Evolutionary conservation across 2,797 vertebrate genomes (phyloP).

Genomic region (Spheniscus humboldti): DNA sequence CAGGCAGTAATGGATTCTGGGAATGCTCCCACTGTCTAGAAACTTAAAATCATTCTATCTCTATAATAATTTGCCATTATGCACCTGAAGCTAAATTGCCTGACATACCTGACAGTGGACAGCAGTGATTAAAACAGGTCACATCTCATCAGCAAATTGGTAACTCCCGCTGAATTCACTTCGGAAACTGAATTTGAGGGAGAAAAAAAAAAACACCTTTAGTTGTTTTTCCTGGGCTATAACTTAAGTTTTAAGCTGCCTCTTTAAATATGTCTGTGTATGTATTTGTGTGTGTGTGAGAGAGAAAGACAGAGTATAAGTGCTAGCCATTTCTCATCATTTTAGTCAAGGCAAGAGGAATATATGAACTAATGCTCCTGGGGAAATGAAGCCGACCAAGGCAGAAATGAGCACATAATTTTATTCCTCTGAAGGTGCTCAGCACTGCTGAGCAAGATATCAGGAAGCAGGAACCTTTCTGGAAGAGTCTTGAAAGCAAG

Average conservation of each 20-base stretch:
- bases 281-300: not conserved
- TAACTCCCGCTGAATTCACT: conserved; percentile 48
- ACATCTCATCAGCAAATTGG: conserved; percentile 67
- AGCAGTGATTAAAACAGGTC: conserved; percentile 73
- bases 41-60: conserved; percentile 74
- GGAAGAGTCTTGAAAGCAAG: conserved; percentile 1
- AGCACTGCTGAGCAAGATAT: not conserved
- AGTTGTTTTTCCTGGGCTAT: conserved; percentile 23
- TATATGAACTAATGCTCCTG: conserved; percentile 18
- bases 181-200: conserved; percentile 50
- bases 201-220: not conserved
- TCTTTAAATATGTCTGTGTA: not conserved
- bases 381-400: not conserved
- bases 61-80: conserved; percentile 74
- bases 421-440: conserved; percentile 15
- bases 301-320: not conserved
- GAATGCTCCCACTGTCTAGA: conserved; percentile 73
- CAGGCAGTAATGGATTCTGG: conserved; percentile 78
- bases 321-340: conserved; percentile 26
- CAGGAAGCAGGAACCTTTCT: not conserved
- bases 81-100: conserved; percentile 72
- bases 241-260: conserved; percentile 27
- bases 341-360: conserved; percentile 20
- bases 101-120: conserved; percentile 67
- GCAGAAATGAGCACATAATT: conserved; percentile 27